These are phyloP conservation scores for Xenopus laevis DNA, from an alignment of 2,113 vertebrate species.

Conservation along the genomic window DNA sequence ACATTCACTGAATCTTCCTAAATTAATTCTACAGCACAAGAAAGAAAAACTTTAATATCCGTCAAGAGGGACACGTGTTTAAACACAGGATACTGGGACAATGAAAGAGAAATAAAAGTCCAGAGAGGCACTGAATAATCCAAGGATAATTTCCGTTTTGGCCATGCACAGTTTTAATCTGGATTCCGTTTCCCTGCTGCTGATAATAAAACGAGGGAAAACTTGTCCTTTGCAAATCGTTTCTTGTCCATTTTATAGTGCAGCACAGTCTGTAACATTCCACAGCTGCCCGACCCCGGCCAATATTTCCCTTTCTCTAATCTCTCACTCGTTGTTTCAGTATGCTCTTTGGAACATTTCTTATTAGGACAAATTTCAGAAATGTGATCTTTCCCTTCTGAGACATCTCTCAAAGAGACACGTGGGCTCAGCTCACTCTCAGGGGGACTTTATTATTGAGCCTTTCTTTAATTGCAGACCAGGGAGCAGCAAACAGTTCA, in stretches of 20 bases:
- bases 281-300: constrained; percentile 19
- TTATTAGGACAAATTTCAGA: constrained; percentile 10
- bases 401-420: background rate
- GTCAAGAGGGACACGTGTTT: background rate
- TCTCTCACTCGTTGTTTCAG: constrained; percentile 8
- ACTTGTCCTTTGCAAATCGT: constrained; percentile 18
- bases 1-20: background rate
- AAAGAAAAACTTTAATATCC: background rate
- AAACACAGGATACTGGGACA: constrained; percentile 27
- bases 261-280: constrained; percentile 38
- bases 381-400: background rate
- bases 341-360: background rate
- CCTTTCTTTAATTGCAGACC: too few species aligned
- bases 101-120: constrained; percentile 6
- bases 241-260: constrained; percentile 3
- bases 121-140: constrained; percentile 13
- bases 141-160: constrained; percentile 36
- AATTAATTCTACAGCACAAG: background rate
- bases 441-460: too few species aligned
- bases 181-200: constrained; percentile 32
- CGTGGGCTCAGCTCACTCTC: too few species aligned
- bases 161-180: constrained; percentile 18
- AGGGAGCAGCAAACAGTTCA: too few species aligned
- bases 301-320: constrained; percentile 11
- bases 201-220: constrained; percentile 21